Conservation (phyloP, 2,113 vertebrate species). For the Ginglymostoma cirratum region DNA sequence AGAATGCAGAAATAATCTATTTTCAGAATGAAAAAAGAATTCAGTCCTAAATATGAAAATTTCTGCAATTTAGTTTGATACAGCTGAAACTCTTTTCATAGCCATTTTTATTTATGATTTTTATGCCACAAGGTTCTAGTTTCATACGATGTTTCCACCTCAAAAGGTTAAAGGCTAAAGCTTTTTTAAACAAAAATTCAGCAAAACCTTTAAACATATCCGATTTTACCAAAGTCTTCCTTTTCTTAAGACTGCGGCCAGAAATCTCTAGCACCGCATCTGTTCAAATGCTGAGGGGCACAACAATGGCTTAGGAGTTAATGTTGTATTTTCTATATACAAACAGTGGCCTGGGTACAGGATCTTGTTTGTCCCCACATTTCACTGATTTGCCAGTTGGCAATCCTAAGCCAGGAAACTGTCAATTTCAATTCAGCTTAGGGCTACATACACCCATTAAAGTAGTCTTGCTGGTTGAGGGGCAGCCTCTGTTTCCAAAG, state of each 20-base stretch:
- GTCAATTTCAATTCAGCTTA: constrained; percentile 91
- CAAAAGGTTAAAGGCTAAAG: neutral
- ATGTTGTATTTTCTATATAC: constrained; percentile 54
- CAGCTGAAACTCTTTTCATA: neutral
- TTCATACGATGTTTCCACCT: neutral
- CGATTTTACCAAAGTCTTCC: neutral
- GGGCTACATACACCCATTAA: constrained; percentile 73
- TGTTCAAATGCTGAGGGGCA: constrained; percentile 41
- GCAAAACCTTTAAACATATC: neutral
- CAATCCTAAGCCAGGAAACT: constrained; percentile 87
- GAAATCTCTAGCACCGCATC: constrained; percentile 7
- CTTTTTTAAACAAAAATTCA: neutral
- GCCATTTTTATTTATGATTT: neutral
- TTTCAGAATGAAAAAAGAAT: neutral
- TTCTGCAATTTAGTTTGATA: neutral
- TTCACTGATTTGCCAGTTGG: constrained; percentile 81
- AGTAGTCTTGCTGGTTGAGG: constrained; percentile 76
- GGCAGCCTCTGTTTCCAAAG: constrained; percentile 88
- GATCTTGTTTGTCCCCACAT: constrained; percentile 61
- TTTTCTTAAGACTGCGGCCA: neutral
- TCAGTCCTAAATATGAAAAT: neutral
- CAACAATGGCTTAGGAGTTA: constrained; percentile 43
- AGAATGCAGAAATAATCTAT: neutral
- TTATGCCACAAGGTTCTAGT: neutral
- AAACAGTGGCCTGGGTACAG: constrained; percentile 59